Evolutionary conservation across 2,888 invertebrate species (phyloP).

Genomic region (Athalia rosae): DNA sequence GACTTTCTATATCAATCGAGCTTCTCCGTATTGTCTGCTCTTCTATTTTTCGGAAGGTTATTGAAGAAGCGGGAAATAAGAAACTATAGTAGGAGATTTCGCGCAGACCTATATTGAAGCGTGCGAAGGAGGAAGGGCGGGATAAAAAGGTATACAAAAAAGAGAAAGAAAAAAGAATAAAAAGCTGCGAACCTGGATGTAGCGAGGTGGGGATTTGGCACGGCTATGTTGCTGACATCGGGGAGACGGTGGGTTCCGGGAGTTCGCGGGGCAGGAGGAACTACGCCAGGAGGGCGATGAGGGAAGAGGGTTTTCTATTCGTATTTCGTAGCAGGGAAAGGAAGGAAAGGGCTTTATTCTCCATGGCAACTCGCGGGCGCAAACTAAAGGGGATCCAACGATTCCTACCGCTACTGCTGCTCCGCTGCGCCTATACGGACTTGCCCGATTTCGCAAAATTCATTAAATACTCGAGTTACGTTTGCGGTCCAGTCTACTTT

Average conservation of each 20-base stretch:
- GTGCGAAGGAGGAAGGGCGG: not conserved
- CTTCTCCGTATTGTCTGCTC: not conserved
- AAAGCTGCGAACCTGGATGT: constrained; percentile 26
- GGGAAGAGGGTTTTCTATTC: constrained; percentile 36
- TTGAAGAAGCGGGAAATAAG: constrained; percentile 9
- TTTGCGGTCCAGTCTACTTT: too few species aligned
- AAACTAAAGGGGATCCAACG: constrained; percentile 43
- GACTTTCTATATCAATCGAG: constrained; percentile 39
- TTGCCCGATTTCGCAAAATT: not conserved
- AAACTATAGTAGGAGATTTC: constrained; percentile 10
- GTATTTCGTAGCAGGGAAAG: constrained; percentile 37
- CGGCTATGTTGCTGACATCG: constrained; percentile 26
- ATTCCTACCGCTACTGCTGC: not conserved
- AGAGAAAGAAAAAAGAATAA: not conserved
- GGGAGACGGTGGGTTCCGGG: constrained; percentile 28
- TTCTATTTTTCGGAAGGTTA: constrained; percentile 9
- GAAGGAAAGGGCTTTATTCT: constrained; percentile 43
- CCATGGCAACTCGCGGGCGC: constrained; percentile 44
- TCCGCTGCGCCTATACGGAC: not conserved
- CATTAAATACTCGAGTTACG: not conserved
- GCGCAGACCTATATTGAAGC: constrained; percentile 9
- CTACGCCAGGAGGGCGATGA: too few species aligned
- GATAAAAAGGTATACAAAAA: not conserved
- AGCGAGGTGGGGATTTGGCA: constrained; percentile 29
- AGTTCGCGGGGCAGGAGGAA: not conserved